Conservation (phyloP, 2,797 vertebrate species). For the Petrocephalus sullivani region DNA sequence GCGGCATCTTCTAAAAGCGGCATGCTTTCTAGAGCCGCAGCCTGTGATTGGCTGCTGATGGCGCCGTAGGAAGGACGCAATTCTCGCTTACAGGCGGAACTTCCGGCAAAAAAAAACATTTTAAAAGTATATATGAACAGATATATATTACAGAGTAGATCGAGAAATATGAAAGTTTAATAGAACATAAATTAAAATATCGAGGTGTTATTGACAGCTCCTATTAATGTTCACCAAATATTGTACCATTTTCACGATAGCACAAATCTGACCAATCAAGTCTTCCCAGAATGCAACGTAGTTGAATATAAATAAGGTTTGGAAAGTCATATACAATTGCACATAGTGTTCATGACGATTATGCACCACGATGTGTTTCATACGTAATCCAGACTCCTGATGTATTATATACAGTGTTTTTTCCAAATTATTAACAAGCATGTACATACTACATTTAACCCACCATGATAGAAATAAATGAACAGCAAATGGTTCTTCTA, state of each 20-base stretch:
- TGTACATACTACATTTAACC: neutral
- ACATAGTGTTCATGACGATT: neutral
- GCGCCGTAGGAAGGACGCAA: neutral
- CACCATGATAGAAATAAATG: neutral
- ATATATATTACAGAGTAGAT: neutral
- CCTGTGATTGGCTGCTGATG: neutral
- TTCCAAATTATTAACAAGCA: neutral
- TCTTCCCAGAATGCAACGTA: slow-evolving; percentile 7
- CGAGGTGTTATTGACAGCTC: neutral
- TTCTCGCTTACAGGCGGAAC: neutral
- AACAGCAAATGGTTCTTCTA: neutral
- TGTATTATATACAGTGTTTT: neutral
- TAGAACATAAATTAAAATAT: neutral
- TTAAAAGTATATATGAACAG: neutral
- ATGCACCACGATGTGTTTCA: neutral
- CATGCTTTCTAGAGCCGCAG: no score
- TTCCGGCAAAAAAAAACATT: neutral
- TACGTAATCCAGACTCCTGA: neutral
- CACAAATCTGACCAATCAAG: slow-evolving; percentile 4
- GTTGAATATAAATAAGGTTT: slow-evolving; percentile 11
- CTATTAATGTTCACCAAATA: neutral
- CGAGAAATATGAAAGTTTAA: neutral
- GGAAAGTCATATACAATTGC: neutral
- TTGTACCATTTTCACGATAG: neutral
- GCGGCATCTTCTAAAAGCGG: neutral